Evolutionary conservation across 2,888 invertebrate species (phyloP), one percentile per base, ranked within the genome.

Genomic region (Acanthosepion esculentum): DNA sequence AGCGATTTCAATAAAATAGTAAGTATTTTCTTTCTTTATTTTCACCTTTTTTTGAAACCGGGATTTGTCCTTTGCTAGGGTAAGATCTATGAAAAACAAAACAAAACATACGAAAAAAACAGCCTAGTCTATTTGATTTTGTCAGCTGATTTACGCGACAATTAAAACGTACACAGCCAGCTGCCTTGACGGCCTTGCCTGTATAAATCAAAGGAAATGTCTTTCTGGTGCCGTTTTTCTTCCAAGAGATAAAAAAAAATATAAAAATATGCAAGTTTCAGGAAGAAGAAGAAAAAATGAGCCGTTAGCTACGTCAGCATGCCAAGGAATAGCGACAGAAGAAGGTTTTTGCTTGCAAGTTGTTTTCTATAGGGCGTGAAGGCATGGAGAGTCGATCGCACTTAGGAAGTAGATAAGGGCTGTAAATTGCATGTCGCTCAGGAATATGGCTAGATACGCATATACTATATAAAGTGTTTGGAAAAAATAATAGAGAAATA

Each of bases 141-240:
- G n/a, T n/a, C 78, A n/a, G 15, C 78, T 78, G 78, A 78, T 78
- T 78, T 78, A 78, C 78, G 78, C 78, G 78, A 78, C 78, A 78
- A 78, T 78, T 78, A 78, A 78, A 78, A 78, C 78, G 78, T 78
- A 78, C 18, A 78, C 78, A 10, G 78, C 78, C 78, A 78, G 78
- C 78, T 78, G 78, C 78, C 78, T 78, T 78, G 78, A 78, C 78
- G 78, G n/a, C 78, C 12, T 12, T n/a, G n/a, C 12, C 12, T 78
- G 78, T n/a, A 78, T 78, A 78, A 78, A 78, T 78, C 78, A 78
- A 78, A 33, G 78, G 23, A n/a, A 78, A 78, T 78, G 78, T n/a
- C n/a, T 78, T 78, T 78, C n/a, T 78, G 78, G 78, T 78, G 78
- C 78, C 78, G 78, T 78, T 18, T 78, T 78, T 78, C 78, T 78